Base-by-base conservation (phyloP, 2,797 vertebrate genomes). In the Propithecus perrieri region DNA sequence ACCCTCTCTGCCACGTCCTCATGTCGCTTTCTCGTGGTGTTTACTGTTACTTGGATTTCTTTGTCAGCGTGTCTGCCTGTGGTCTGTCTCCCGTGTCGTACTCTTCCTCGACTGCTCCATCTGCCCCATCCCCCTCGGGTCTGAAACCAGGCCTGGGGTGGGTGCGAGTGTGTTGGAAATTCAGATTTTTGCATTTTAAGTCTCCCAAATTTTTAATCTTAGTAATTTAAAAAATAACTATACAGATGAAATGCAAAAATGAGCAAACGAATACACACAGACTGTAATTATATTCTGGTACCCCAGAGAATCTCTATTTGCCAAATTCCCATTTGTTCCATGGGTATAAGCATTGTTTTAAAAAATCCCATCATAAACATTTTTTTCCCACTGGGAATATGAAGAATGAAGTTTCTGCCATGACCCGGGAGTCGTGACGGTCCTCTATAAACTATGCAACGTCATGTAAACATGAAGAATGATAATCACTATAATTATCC, bases 341-440 rank as follows among this genome's bases (percentile, higher is more conserved):
- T 35, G 22, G 12, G 9, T 7, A 17, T 15, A 79, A 55, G 26
- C 11, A 3, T 28, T 46, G 5, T 38, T 59, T 81, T 81, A 85
- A 10, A 26, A 61, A 28, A 22, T 13, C n/a, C 33, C 63, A 26
- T 7, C 26, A 13, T 22, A 53, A 74, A 76, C 38, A 33, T 41
- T 22, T 20, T 5, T 46, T 59, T 63, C 15, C 24, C 81, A 15
- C 65, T 3, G n/a, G n/a, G 89, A 79, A 87, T 75, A 11, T 10
- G 30, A 74, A 38, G 59, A 46, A 11, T 1, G 20, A 1, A 2
- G 59, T 43, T 33, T 48, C 38, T 65, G n/a, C 35, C 1, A 0
- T 20, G 83, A 43, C 55, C 61, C 1, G 0, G 30, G 0, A 3
- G n/a, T 5, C 1, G 0, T 0, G 35, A 30, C 28, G 0, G 33